Base-by-base conservation (phyloP, 2,888 invertebrate species). In the Leptarthrus brevirostris region DNA sequence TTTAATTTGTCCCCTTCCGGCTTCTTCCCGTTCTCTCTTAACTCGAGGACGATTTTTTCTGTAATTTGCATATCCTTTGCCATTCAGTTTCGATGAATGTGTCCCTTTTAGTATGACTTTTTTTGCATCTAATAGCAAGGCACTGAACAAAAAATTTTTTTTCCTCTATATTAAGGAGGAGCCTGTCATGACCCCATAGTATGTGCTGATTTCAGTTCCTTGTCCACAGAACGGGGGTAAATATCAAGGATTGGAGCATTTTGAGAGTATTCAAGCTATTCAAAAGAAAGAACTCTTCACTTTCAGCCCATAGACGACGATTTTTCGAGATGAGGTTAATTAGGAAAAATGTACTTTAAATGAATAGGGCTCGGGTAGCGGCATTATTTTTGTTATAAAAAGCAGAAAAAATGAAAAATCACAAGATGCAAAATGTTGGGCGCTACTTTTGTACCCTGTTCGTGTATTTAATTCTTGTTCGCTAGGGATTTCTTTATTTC, bases 281-380 rank as follows among this genome's bases (percentile, higher is more conserved):
- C 56, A 56, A 56, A 56, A 56, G 56, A 56, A 56, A 26, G 26
- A 26, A 56, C 56, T 56, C 56, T 56, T 56, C 56, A 56, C 56
- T 56, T 56, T 56, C 24, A 30, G 30, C 56, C 56, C 16, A 56
- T 56, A 56, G 56, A 56, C 24, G 56, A 56, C 24, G 26, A 56
- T 30, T 56, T 56, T 56, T 56, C 56, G 56, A 56, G 56, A 61
- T 61, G 36, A 61, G 61, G 61, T 61, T 61, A 61, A 61, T 61
- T 61, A 61, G 61, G 18, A 40, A 61, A n/a, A n/a, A n/a, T n/a
- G n/a, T n/a, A n/a, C n/a, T n/a, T n/a, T n/a, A n/a, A 61, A 40
- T 61, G 61, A 61, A 61, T 40, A 16, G 20, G 36, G 22, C 22
- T 36, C 61, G n/a, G 22, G 36, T 40, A 34, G 61, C 22, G 40